These are phyloP conservation scores for Acipenser ruthenus DNA, from an alignment of 2,797 vertebrate genomes.

Conservation along the genomic window DNA sequence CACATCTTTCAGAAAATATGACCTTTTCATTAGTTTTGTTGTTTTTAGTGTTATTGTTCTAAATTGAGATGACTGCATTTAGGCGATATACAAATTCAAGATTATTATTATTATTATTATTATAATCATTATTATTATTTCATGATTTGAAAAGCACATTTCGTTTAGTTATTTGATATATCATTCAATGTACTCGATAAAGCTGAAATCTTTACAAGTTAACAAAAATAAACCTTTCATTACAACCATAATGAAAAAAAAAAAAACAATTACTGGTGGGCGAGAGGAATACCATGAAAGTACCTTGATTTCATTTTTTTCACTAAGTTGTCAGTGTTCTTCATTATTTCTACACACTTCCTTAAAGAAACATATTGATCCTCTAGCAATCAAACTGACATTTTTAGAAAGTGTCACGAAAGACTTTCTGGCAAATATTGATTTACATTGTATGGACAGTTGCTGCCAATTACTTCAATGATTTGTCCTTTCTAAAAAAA, in stretches of 20 bases:
- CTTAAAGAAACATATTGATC: constrained; percentile 80
- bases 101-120: no score
- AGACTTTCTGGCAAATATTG: constrained; percentile 65
- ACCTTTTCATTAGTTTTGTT: no score
- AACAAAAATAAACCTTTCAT: constrained; percentile 23
- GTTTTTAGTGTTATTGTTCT: no score
- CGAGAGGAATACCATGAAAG: constrained; percentile 44
- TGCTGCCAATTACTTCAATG: constrained; percentile 58
- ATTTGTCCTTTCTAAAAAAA: constrained; percentile 46
- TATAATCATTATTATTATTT: not conserved
- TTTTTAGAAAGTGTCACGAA: constrained; percentile 62
- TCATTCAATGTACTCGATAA: constrained; percentile 9
- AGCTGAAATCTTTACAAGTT: constrained; percentile 24
- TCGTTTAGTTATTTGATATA: not conserved
- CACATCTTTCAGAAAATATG: not conserved
- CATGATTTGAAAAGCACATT: not conserved
- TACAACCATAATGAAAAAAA: constrained; percentile 21
- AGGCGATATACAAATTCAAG: no score
- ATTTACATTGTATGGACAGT: constrained; percentile 61
- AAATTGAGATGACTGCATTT: no score
- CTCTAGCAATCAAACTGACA: constrained; percentile 58
- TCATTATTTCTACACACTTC: constrained; percentile 66
- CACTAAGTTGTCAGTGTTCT: constrained; percentile 47
- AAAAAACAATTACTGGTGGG: constrained; percentile 38
- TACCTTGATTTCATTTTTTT: constrained; percentile 34